Base-by-base conservation (phyloP, 2,113 vertebrate species). In the Lanius collurio region DNA sequence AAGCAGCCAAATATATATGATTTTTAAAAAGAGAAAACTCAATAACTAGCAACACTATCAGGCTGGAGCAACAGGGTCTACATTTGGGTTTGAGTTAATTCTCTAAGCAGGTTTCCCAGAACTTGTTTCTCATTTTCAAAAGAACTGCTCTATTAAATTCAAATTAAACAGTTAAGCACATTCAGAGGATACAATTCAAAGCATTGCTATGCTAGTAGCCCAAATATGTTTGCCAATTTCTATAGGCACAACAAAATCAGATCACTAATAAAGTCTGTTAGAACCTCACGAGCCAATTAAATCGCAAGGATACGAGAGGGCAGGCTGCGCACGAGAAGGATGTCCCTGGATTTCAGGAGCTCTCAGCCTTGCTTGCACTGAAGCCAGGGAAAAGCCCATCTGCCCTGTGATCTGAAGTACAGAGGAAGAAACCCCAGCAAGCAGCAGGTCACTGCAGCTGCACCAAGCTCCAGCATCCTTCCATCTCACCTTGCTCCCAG, bases 231-330 rank as follows among this genome's bases (percentile, higher is more conserved):
- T 55, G 39, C 41, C 83, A 44, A 15, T 41, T 89, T 60, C 69
- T 37, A 17, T 7, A 79, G 56, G 77, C 46, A 24, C 26, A 55
- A 70, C 46, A 68, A 78, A 91, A 73, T 8, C 52, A 17, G 57
- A 21, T 60, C 24, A 53, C 27, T 26, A 68, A 60, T 39, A 47
- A 81, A 28, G 27, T 9, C 60, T 42, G 15, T 23, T 23, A 55
- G 68, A 74, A 35, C 8, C 24, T 13, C 28, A 35, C 0, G 0
- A 28, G 49, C 26, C 1, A 13, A 62, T 37, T 10, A 52, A 27
- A 35, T 10, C 0, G 0, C 26, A 15, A 42, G 41, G 52, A 28
- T 11, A 16, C 1, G 3, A 4, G 35, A 49, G 30, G 33, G 30
- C 14, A 52, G 55, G 46, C 75, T 71, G 75, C 1, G 0, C 19